Evolutionary conservation across 2,797 vertebrate genomes (phyloP), one percentile per base, ranked within the genome.

Genomic region (Cyprinodon diabolis): DNA sequence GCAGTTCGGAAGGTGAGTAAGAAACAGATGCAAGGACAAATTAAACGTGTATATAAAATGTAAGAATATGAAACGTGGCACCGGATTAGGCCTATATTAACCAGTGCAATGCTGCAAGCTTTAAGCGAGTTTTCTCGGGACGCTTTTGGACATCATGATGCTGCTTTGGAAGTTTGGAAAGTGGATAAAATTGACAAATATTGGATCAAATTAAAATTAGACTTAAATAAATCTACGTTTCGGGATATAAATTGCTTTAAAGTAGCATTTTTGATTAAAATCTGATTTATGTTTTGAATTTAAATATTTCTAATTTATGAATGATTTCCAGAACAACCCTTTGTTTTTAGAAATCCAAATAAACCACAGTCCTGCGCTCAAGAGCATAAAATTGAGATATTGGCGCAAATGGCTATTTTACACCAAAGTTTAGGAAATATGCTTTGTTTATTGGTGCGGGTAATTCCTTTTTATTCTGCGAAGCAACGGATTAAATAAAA

Each of bases 1-100:
- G 19, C 82, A 93, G 73, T 78, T 76, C 92, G 0, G 92, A 92
- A 10, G 93, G 95, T 95, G 76, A 92, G 91, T 86, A 11, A 9
- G 40, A 4, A 67, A 23, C 35, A 0, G 48, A 67, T 35, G 10
- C 52, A 30, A 43, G 48, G 1, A 51, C 30, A 70, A 49, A 4
- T 37, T n/a, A 51, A 15, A 37, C 6, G 7, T 43, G 4, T 43
- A 5, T 5, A 43, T 17, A 30, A 6, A 30, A 51, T 21, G 6
- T 10, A 6, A 43, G 43, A 80, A 72, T 10, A 6, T 37, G 43
- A 80, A 72, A 81, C 66, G 67, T 80, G 57, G 7, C 30, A 30
- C 30, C 30, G 30, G 30, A 30, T 30, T 30, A 30, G 30, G 30
- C 30, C 30, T 30, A 30, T 30, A 43, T 5, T 43, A 43, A 43